Evolutionary conservation across 2,113 vertebrate genomes (phyloP), one percentile per base, ranked within the genome.

Genomic region (Austrofundulus limnaeus): DNA sequence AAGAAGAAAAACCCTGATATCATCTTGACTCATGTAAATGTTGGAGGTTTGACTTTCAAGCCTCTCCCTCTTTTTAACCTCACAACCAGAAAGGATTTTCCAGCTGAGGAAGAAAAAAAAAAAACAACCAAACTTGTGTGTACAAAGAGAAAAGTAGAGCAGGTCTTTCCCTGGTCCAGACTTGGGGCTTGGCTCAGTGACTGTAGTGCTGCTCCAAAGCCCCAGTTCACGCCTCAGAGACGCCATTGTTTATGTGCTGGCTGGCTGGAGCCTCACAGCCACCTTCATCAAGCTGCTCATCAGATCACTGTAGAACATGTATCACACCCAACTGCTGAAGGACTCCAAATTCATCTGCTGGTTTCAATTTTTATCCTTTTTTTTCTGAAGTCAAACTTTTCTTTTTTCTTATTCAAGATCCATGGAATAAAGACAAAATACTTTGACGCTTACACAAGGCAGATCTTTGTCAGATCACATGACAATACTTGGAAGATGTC

Each of bases 191-290:
- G 84, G 84, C 81, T 80, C 71, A 17, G 68, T 5, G 53, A 71
- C 43, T 72, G 50, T 61, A 20, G 61, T 11, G 51, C 64, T 65
- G 82, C 74, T 83, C 72, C 81, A 88, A 69, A 80, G 75, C 67
- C 51, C 72, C 57, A 51, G 46, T 72, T 64, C 80, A 84, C 63
- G 71, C 76, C 84, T 81, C 63, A 58, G 72, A 77, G 85, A 89
- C 81, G 89, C 80, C 87, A 83, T 76, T 71, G 41, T 85, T 87
- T 79, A 82, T 75, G 72, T 63, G 77, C 60, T 63, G 70, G 74
- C 74, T 83, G 64, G 37, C 54, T 60, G 71, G 66, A 9, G 77
- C 82, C 77, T 73, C 71, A 77, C 75, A 76, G 77, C 70, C 80
- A 73, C 61, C 65, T 56, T 61, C 39, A 63, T 55, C 61, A 39